These are phyloP conservation scores for Drosophila navojoa DNA, from an alignment of 1,140 invertebrate species.

Conservation along the genomic window DNA sequence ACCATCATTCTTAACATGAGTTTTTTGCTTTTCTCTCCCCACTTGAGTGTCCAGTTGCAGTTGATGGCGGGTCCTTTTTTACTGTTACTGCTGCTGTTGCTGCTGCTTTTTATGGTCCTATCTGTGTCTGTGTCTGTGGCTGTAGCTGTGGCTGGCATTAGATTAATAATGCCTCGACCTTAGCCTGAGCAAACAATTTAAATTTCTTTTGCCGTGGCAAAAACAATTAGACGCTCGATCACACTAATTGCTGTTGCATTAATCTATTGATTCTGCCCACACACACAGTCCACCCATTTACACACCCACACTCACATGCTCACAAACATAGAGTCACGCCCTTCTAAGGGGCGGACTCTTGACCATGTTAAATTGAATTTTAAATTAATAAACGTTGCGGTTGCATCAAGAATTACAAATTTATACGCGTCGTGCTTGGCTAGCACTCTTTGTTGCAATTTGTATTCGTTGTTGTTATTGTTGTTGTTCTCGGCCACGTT, in stretches of 20 bases:
- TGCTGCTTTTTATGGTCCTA: neutral
- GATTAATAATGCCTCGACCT: slow-evolving; percentile 62
- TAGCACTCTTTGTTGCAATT: slow-evolving; percentile 34
- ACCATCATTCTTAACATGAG: neutral
- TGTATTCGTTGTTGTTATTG: slow-evolving; percentile 6
- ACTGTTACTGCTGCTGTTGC: neutral
- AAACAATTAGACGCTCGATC: slow-evolving; percentile 74
- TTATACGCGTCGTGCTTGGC: slow-evolving; percentile 65
- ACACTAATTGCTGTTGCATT: slow-evolving; percentile 70
- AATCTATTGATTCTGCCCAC: slow-evolving; percentile 61
- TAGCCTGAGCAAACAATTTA: slow-evolving; percentile 50
- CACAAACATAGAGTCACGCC: slow-evolving; percentile 2
- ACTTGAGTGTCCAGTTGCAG: slow-evolving; percentile 38
- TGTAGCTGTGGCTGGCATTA: slow-evolving; percentile 33
- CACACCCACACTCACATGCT: slow-evolving; percentile 1
- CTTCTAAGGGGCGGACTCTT: slow-evolving; percentile 35
- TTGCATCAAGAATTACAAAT: slow-evolving; percentile 81
- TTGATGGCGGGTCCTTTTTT: slow-evolving; percentile 4
- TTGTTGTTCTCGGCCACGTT: slow-evolving; percentile 40
- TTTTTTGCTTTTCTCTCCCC: neutral
- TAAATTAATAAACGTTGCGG: slow-evolving; percentile 81
- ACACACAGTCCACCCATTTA: neutral
- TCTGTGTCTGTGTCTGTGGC: neutral
- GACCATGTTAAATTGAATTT: slow-evolving; percentile 81
- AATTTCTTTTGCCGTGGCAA: slow-evolving; percentile 49